Evolutionary conservation across 2,888 invertebrate genomes (phyloP), one percentile per base, ranked within the genome.

Genomic region (Lasiommata megera): DNA sequence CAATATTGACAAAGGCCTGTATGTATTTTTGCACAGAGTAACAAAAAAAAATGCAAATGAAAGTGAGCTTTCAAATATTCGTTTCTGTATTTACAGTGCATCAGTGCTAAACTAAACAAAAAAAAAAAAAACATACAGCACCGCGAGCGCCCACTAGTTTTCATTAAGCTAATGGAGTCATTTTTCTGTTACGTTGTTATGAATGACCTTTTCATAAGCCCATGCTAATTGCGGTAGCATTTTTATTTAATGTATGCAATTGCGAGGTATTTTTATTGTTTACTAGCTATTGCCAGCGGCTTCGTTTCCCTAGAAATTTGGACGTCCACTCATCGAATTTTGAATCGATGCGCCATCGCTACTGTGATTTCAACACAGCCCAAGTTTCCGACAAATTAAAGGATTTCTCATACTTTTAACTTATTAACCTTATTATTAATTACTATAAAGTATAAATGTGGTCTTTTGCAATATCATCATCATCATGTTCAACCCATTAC

Each of bases 61-160:
- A 38, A 11, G 50, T 37, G 37, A 3, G 38, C 37, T 38, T 37
- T 40, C 31, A 41, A 41, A 52, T 51, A 31, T 54, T 53, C 61
- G 62, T 63, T 62, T 63, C 57, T 58, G 62, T 63, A 63, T 62
- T 63, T 62, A 57, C 63, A 58, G 51, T 60, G 60, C 62, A 65
- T 61, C 65, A 60, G 57, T 56, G 60, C 62, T 48, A 62, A 61
- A 62, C 61, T 59, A 62, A 63, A 66, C 60, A 58, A 60, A 63
- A 62, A 66, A 62, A 58, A 60, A 63, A 62, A 46, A 64, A 64
- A 63, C 61, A 23, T 23, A 54, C 44, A 62, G 59, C 77, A 72
- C 76, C 79, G 73, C 66, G 77, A 79, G 78, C 77, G 79, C 76
- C 76, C 81, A 83, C 80, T 86, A 82, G 85, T 85, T 85, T 84